Base-by-base conservation (phyloP, 1,140 invertebrate species). In the Cepaea nemoralis region DNA sequence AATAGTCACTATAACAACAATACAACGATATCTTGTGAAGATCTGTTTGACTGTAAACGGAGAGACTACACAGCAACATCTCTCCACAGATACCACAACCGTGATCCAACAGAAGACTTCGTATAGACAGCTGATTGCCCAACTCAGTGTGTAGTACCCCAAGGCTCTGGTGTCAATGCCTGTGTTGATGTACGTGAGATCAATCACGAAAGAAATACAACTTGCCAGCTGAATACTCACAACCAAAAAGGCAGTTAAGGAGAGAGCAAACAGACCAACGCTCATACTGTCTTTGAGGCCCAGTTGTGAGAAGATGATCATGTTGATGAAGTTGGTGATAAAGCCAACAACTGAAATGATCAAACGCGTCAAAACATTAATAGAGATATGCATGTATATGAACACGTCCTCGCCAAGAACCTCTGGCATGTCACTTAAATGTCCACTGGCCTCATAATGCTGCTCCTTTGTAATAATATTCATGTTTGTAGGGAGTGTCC, bases 21-120 rank as follows among this genome's bases (percentile, higher is more conserved):
- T 12, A 22, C 66, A 69, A 3, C 66, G 66, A 69, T 1, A 33
- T 69, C 35, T 69, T 69, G 66, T 69, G 66, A 69, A 69, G 66
- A 69, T 69, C 12, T 69, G 12, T 31, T 31, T 69, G 3, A 69
- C 66, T 31, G 2, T 33, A 22, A 69, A 69, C 1, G 66, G 66
- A 39, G 22, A 14, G 16, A 31, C 66, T 22, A 69, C 27, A 69
- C 66, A 69, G 35, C 31, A 31, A 39, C 66, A 69, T 69, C 27
- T 69, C 22, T 69, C 66, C 1, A 33, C 22, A 10, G 66, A 5
- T 33, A 69, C 35, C 66, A 31, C 22, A 24, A 31, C 66, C 16
- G 66, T 69, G 66, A 69, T 69, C 66, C 66, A 69, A 39, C 66
- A 69, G 3, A 31, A 69, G 27, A 22, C 5, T 22, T 1, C 2